Evolutionary conservation across 2,888 invertebrate species (phyloP), one percentile per base, ranked within the genome.

Genomic region (Chorisops tibialis): DNA sequence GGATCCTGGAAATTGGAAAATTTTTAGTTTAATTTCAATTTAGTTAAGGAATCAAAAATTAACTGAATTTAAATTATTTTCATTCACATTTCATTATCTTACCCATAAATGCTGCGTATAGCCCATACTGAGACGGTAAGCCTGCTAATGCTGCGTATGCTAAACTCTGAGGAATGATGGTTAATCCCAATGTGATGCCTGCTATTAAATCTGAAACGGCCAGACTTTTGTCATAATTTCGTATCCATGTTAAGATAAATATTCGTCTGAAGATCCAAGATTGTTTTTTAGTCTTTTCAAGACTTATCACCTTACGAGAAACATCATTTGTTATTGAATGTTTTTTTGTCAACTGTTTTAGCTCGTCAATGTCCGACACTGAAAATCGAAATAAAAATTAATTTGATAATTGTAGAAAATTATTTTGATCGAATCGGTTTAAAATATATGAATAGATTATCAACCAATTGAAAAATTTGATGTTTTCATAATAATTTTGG

Each of bases 21-120:
- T 39, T 16, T 39, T 39, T 16, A 9, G 24, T 21, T 5, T 47
- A 24, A 24, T 24, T 24, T 24, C 24, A 7, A 24, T 24, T 24
- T 24, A 7, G 4, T 14, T 41, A 41, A 41, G 11, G 11, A 14
- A 11, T 37, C 37, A 16, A 41, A 14, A 41, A 41, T 41, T 41
- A n/a, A n/a, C n/a, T n/a, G n/a, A n/a, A n/a, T 11, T 35, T 11
- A 47, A 39, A 24, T 4, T 14, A n/a, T n/a, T n/a, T 37, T 11
- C 12, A 39, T 14, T 30, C 1, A 30, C 30, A 30, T 30, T 7
- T 9, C 9, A 2, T 2, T 30, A 18, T 54, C 73, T 73, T 69
- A 75, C 91, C 92, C 76, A 94, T 84, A 75, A 96, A 93, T 0
- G 95, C 88, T 2, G 95, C 91, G 77, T 96, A 96, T 19, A 97